Evolutionary conservation across 2,888 invertebrate species (phyloP).

Genomic region (Helobdella robusta): DNA sequence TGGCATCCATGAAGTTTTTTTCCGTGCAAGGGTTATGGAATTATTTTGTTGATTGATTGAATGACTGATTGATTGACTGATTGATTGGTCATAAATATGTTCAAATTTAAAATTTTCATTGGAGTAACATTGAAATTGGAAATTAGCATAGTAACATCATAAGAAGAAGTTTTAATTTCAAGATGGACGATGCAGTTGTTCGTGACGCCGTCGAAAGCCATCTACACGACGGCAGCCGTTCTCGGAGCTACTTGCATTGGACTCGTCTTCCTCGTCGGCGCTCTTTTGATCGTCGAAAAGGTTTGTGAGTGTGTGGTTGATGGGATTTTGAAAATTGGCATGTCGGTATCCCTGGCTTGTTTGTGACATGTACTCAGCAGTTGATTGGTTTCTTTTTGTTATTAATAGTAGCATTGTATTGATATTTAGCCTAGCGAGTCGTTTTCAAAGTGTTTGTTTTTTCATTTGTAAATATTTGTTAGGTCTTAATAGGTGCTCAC

Average conservation of each 20-base stretch:
- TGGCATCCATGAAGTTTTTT: neutral
- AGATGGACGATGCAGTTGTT: slow-evolving; percentile 81
- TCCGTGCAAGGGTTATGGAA: neutral
- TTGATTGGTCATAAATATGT: no score
- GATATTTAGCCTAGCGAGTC: no score
- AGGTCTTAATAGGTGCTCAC: no score
- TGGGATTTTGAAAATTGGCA: neutral
- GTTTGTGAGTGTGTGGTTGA: slow-evolving; percentile 35
- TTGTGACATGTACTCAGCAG: neutral
- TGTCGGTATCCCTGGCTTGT: no score
- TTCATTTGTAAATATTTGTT: no score
- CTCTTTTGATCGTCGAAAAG: slow-evolving; percentile 80
- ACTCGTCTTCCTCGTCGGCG: slow-evolving; percentile 72
- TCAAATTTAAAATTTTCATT: no score
- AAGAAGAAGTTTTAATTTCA: no score
- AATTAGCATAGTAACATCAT: no score
- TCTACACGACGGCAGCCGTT: slow-evolving; percentile 79
- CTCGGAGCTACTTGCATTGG: slow-evolving; percentile 74
- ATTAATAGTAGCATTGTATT: neutral
- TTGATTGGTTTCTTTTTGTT: neutral
- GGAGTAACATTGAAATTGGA: no score
- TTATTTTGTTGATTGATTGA: neutral
- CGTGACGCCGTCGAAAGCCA: slow-evolving; percentile 85
- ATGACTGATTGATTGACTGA: no score
- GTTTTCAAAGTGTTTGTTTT: no score